phyloP scores from a whole-genome alignment of 2,113 vertebrate species.

The Lipophrys pholis region DNA sequence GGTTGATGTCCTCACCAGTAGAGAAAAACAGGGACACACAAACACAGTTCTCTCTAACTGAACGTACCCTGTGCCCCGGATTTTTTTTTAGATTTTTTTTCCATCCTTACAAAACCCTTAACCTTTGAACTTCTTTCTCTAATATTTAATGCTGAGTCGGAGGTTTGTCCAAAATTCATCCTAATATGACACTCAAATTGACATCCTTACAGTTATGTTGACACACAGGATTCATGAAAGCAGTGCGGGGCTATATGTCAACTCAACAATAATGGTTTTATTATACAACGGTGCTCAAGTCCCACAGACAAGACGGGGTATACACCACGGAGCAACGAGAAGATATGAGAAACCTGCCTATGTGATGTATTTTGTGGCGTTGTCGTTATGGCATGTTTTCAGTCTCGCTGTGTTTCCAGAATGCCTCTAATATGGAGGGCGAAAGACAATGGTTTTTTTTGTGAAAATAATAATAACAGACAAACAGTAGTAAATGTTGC shows the following conservation, averaged over 20 bases:
- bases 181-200: slow-evolving; percentile 58
- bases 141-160: slow-evolving; percentile 52
- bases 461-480: slow-evolving; percentile 28
- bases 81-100: background rate
- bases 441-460: slow-evolving; percentile 6
- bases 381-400: slow-evolving; percentile 63
- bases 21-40: background rate
- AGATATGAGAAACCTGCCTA: slow-evolving; percentile 46
- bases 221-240: slow-evolving; percentile 59
- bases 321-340: slow-evolving; percentile 36
- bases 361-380: slow-evolving; percentile 62
- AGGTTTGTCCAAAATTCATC: slow-evolving; percentile 46
- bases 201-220: slow-evolving; percentile 45
- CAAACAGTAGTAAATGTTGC: no score
- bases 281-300: slow-evolving; percentile 66
- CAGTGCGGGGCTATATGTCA: slow-evolving; percentile 53
- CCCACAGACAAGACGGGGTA: slow-evolving; percentile 53
- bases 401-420: slow-evolving; percentile 38
- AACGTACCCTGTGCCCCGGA: background rate
- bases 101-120: slow-evolving; percentile 17
- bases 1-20: background rate
- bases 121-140: slow-evolving; percentile 40
- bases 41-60: background rate
- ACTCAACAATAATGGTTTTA: slow-evolving; percentile 74
- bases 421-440: slow-evolving; percentile 29